phyloP scores from a whole-genome alignment of 2,888 invertebrate genomes.

The Ectobius pallidus region DNA sequence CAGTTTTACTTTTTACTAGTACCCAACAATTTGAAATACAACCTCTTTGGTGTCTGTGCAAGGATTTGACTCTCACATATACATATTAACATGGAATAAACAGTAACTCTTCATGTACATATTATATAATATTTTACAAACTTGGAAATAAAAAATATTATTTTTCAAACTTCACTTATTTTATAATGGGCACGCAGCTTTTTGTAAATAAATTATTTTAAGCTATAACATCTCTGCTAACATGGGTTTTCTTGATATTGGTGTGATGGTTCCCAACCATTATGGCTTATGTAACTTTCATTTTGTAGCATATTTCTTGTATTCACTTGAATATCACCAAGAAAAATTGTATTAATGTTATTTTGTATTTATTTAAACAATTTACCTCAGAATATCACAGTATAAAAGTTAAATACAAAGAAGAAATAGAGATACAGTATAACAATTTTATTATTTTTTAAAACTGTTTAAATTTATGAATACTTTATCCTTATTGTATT shows the following conservation, averaged over 20 bases:
- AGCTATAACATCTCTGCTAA: background rate
- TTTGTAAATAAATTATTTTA: background rate
- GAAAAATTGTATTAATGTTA: too few relatives aligned
- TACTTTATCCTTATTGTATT: too few relatives aligned
- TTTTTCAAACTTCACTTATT: background rate
- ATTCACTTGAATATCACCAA: too few relatives aligned
- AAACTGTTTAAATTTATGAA: too few relatives aligned
- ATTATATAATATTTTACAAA: background rate
- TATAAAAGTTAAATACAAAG: too few relatives aligned
- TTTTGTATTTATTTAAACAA: too few relatives aligned
- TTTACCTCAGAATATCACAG: too few relatives aligned
- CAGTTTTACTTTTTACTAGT: too few relatives aligned
- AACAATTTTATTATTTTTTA: too few relatives aligned
- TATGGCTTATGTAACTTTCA: background rate
- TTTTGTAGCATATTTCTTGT: too few relatives aligned
- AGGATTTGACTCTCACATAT: background rate
- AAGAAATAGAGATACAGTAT: too few relatives aligned
- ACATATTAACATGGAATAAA: background rate
- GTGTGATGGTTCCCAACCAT: constrained; percentile 1
- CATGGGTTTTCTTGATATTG: background rate
- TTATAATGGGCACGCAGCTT: background rate
- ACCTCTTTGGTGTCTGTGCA: background rate
- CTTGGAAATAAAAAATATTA: background rate
- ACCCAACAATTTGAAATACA: too few relatives aligned
- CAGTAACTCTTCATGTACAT: background rate